phyloP scores from a whole-genome alignment of 2,113 vertebrate genomes.

The Archilochus colubris region DNA sequence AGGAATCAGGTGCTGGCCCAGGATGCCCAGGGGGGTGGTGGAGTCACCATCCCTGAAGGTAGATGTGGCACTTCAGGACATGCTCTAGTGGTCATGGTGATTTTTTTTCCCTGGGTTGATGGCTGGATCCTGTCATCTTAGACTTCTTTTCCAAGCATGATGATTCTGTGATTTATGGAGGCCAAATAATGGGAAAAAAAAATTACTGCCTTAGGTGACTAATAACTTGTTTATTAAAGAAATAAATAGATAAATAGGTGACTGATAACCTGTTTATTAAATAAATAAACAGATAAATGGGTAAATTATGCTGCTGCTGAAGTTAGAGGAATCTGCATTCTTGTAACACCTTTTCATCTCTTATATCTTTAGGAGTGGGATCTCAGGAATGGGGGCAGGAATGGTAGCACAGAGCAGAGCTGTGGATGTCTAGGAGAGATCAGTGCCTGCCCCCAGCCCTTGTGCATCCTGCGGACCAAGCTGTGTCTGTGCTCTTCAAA shows the following conservation, averaged over 20 bases:
- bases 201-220: not conserved
- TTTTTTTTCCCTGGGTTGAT: too few relatives aligned
- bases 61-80: too few relatives aligned
- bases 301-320: not conserved
- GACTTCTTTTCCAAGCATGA: too few relatives aligned
- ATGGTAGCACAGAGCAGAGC: rapidly evolving
- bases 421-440: rapidly evolving
- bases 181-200: not conserved
- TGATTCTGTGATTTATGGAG: not conserved
- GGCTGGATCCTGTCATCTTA: too few relatives aligned
- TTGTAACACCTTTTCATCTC: not conserved
- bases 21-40: too few relatives aligned
- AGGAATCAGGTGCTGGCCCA: too few relatives aligned
- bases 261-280: not conserved
- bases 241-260: not conserved
- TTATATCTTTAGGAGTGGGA: too few relatives aligned
- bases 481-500: not conserved
- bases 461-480: not conserved
- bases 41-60: too few relatives aligned
- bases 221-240: not conserved
- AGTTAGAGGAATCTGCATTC: not conserved
- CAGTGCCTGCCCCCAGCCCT: not conserved
- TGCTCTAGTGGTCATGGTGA: too few relatives aligned
- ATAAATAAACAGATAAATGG: not conserved
- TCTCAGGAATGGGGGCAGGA: not conserved